Conservation (phyloP, 2,888 invertebrate genomes). For the Isoperla grammatica region DNA sequence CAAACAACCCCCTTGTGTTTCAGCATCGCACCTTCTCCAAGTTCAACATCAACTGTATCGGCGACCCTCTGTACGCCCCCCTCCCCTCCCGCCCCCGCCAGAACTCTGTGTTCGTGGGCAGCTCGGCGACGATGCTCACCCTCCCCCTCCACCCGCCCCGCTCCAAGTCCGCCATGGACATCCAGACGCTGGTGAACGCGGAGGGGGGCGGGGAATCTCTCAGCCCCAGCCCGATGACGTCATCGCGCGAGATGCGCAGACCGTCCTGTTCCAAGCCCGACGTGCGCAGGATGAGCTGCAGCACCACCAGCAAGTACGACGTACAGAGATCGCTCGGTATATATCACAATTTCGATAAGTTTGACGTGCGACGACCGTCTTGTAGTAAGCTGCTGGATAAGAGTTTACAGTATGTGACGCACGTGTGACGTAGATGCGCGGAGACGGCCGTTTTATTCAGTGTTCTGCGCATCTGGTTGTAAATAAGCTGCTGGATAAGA, state of each 20-base stretch:
- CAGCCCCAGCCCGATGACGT: background rate
- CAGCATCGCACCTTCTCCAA: conserved; percentile 67
- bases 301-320: background rate
- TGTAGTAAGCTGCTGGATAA: conserved; percentile 10
- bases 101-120: conserved; percentile 82
- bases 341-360: background rate
- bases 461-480: too few relatives aligned
- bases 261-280: conserved; percentile 18
- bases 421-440: too few relatives aligned
- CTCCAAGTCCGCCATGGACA: conserved; percentile 77
- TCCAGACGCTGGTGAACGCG: conserved; percentile 64
- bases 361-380: conserved; percentile 2
- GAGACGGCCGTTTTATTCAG: too few relatives aligned
- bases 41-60: conserved; percentile 57
- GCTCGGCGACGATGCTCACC: conserved; percentile 58
- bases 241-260: background rate
- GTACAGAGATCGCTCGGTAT: background rate
- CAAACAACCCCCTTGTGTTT: background rate
- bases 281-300: background rate
- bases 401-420: background rate
- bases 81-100: conserved; percentile 54
- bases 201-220: conserved; percentile 34
- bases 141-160: conserved; percentile 63
- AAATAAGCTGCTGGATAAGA: too few relatives aligned
- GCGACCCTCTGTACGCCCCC: conserved; percentile 37